Evolutionary conservation across 37 sponge, comb jelly and placozoan species (phyloP).

Genomic region (Diacarnus erythraeanus): DNA sequence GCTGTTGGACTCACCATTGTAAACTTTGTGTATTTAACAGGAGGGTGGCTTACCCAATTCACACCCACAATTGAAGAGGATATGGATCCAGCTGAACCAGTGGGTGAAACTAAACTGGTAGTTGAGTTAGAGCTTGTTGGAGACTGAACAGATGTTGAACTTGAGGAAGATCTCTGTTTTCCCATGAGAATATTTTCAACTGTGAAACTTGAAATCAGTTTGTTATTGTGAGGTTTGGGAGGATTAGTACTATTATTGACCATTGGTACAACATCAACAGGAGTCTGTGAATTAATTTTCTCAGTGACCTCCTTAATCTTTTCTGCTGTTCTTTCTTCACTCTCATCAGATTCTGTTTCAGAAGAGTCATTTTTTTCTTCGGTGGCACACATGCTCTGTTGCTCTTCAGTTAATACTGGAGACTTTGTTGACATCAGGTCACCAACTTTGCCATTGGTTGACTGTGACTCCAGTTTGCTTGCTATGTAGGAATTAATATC

Average conservation of each 20-base stretch:
- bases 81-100: background rate
- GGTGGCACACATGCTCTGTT: background rate
- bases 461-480: constrained; percentile 6
- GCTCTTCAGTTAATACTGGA: background rate
- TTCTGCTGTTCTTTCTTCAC: background rate
- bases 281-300: background rate
- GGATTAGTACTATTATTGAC: background rate
- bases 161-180: constrained; percentile 9
- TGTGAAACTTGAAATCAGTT: constrained; percentile 35
- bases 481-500: constrained; percentile 49
- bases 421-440: background rate
- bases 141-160: background rate
- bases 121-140: background rate
- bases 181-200: constrained; percentile 61
- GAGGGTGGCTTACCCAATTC: constrained; percentile 44
- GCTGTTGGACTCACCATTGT: constrained; percentile 45
- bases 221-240: background rate
- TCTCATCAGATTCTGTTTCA: background rate
- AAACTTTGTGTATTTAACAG: constrained; percentile 59
- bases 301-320: background rate
- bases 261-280: background rate
- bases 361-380: background rate
- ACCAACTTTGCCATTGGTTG: background rate
- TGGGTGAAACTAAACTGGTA: background rate
- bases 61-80: constrained; percentile 15